These are phyloP conservation scores for Clupea harengus DNA, from an alignment of 2,113 vertebrate genomes.

Conservation along the genomic window DNA sequence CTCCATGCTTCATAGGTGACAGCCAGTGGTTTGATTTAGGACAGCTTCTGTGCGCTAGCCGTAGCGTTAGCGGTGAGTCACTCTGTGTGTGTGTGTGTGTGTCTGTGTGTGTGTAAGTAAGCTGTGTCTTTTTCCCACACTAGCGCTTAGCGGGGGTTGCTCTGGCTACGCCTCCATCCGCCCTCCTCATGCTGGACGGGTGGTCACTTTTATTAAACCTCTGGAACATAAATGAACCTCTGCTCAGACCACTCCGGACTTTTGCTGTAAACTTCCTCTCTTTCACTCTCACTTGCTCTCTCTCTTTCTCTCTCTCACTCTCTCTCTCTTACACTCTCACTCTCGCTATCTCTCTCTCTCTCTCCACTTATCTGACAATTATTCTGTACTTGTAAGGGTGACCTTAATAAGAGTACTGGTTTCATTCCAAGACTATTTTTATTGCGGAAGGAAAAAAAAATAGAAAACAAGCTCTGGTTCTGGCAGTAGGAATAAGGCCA, in stretches of 20 bases:
- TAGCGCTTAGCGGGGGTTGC: constrained; percentile 23
- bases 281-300: not conserved
- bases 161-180: constrained; percentile 10
- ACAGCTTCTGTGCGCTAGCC: not conserved
- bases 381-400: not conserved
- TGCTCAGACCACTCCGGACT: constrained; percentile 18
- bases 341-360: not conserved
- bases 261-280: constrained; percentile 23
- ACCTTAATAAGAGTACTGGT: constrained; percentile 31
- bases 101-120: constrained; percentile 12
- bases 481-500: not conserved
- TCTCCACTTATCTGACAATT: not conserved
- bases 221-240: constrained; percentile 40
- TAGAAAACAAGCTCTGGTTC: not conserved
- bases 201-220: constrained; percentile 16
- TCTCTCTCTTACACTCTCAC: constrained; percentile 6
- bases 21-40: not conserved
- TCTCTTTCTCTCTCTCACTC: constrained; percentile 20
- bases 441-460: not conserved
- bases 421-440: constrained; percentile 36
- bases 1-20: not conserved
- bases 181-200: not conserved
- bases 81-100: constrained; percentile 7
- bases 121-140: constrained; percentile 29
- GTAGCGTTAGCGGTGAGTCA: no score